Evolutionary conservation across 2,113 vertebrate species (phyloP), one percentile per base, ranked within the genome.

Genomic region (Thunnus thynnus): DNA sequence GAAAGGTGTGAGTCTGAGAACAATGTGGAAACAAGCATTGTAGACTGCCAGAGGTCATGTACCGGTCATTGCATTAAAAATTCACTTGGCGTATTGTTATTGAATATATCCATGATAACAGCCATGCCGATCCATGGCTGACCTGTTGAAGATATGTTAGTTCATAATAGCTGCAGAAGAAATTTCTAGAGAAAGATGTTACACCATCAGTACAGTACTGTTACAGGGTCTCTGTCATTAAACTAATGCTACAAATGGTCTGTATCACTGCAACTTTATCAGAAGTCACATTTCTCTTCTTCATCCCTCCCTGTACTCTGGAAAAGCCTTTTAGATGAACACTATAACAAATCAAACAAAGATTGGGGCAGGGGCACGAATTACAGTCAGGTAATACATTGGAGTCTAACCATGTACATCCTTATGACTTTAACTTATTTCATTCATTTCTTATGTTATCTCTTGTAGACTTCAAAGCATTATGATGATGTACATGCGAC

Each of bases 1-100:
- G 51, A 76, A 79, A 78, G 60, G 18, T 63, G 47, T n/a, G 67
- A 81, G 47, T 60, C 78, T 62, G 57, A 82, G 50, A 87, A 64
- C 71, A 66, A 65, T 72, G 55, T 56, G 68, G 60, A 78, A 75
- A 87, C 56, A 69, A 56, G 67, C 17, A 11, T 32, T 48, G 62
- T 22, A 74, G 48, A 55, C 52, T 60, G 46, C 64, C 70, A 66
- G 17, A 55, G 50, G 71, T 84, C 47, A 32, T 50, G 30, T 20
- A 60, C 55, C 36, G 51, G 69, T 68, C 41, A 67, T 3, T 56
- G 57, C 78, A 77, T 1, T 66, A 60, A 63, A 73, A 60, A 51
- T 47, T 79, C 67, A 58, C 60, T 56, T 10, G 20, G 76, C 12
- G 10, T 55, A 54, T 32, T 30, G 48, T 55, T 79, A 71, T 22